phyloP scores from a whole-genome alignment of 2,113 vertebrate genomes.

The Zosterops japonicus region DNA sequence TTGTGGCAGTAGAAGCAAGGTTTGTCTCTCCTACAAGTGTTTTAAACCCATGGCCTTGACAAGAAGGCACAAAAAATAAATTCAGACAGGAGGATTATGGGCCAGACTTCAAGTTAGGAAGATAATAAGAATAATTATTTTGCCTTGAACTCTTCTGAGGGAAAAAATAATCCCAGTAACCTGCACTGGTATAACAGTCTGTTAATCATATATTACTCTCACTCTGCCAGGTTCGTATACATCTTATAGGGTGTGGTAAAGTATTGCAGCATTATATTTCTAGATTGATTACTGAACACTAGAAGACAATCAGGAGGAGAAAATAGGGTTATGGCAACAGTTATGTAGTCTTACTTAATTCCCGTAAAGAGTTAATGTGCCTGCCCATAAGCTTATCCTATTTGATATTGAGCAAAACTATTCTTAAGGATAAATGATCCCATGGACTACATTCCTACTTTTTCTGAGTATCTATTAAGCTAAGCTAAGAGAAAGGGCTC shows the following conservation, averaged over 20 bases:
- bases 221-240: background rate
- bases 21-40: background rate
- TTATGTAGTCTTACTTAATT: background rate
- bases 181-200: background rate
- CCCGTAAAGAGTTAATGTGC: background rate
- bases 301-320: background rate
- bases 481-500: background rate
- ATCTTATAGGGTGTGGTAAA: background rate
- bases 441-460: background rate
- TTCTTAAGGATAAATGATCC: background rate
- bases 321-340: background rate
- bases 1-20: background rate
- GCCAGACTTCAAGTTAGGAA: background rate
- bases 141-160: background rate
- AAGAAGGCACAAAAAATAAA: background rate
- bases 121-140: background rate
- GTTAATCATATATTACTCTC: background rate
- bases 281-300: background rate
- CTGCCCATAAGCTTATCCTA: background rate
- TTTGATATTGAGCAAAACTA: background rate
- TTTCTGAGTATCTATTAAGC: background rate
- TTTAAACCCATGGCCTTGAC: background rate
- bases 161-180: background rate
- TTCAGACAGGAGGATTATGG: background rate
- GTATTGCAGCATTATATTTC: background rate